A percentile compares a stretch with the other conserved stretches of the same genome.
Evolutionary conservation across 2,113 vertebrate species (phyloP).

Genomic region (Pitta sordida): DNA sequence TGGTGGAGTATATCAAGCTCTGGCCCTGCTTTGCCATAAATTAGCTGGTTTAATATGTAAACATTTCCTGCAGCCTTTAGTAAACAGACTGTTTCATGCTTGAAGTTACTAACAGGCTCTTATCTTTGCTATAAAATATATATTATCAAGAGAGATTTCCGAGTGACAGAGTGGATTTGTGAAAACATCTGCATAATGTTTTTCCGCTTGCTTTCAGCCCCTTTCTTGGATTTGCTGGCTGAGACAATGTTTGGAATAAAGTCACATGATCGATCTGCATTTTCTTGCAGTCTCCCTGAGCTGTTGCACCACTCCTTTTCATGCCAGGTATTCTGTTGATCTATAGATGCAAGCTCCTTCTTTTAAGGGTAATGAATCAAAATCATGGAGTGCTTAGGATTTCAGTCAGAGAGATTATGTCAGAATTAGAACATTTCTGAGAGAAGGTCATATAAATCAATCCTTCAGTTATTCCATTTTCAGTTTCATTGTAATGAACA

Average conservation of each 20-base stretch:
- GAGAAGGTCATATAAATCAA: constrained; percentile 57
- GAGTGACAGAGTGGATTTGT: background rate
- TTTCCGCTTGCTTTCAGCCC: constrained; percentile 18
- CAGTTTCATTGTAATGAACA: constrained; percentile 58
- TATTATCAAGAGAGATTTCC: background rate
- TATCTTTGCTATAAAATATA: constrained; percentile 2
- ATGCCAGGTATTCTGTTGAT: constrained; percentile 22
- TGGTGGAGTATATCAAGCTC: background rate
- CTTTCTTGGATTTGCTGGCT: background rate
- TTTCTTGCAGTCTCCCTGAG: constrained; percentile 51
- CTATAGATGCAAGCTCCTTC: background rate
- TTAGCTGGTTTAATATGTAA: constrained; percentile 10
- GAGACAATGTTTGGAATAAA: constrained; percentile 53
- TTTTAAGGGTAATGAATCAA: constrained; percentile 48
- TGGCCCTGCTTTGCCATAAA: background rate
- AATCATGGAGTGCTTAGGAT: constrained; percentile 41
- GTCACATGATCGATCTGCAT: constrained; percentile 59
- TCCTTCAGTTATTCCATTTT: constrained; percentile 52
- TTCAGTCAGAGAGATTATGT: constrained; percentile 54
- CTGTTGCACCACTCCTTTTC: constrained; percentile 19
- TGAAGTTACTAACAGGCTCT: constrained; percentile 6
- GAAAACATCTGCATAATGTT: constrained; percentile 39
- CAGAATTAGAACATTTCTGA: constrained; percentile 55
- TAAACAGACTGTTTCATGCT: background rate
- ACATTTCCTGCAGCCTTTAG: background rate